A percentile compares a stretch with the other conserved stretches of the same genome.
These are phyloP conservation scores for Phrynosoma platyrhinos DNA, from an alignment of 2,113 vertebrate species.

Conservation along the genomic window DNA sequence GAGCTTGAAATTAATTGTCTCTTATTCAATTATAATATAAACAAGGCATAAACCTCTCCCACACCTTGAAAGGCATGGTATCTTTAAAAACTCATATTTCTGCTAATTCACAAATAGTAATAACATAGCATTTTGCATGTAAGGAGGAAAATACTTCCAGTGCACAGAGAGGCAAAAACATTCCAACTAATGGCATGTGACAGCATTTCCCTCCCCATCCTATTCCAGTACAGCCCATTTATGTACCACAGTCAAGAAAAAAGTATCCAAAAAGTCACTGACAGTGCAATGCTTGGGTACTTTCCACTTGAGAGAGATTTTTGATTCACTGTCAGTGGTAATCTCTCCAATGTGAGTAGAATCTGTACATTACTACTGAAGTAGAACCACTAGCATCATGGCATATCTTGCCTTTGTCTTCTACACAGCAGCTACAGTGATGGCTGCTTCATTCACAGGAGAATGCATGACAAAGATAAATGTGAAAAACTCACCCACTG, in stretches of 20 bases:
- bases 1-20: not conserved
- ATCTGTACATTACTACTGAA: fast-evolving
- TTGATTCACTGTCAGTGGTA: not conserved
- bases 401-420: not conserved
- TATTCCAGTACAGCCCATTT: not conserved
- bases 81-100: not conserved
- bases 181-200: not conserved
- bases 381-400: not conserved
- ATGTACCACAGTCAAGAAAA: not conserved
- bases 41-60: not conserved
- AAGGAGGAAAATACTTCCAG: not conserved
- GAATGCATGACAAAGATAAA: not conserved
- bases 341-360: not conserved
- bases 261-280: not conserved
- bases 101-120: not conserved
- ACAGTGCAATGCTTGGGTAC: not conserved
- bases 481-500: fast-evolving
- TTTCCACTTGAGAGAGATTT: fast-evolving
- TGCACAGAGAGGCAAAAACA: fast-evolving
- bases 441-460: not conserved
- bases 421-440: fast-evolving
- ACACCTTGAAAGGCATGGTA: fast-evolving
- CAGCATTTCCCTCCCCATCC: not conserved
- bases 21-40: not conserved
- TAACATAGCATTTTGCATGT: not conserved